Conservation (phyloP, 2,888 invertebrate genomes). For the Lamproptera curius region DNA sequence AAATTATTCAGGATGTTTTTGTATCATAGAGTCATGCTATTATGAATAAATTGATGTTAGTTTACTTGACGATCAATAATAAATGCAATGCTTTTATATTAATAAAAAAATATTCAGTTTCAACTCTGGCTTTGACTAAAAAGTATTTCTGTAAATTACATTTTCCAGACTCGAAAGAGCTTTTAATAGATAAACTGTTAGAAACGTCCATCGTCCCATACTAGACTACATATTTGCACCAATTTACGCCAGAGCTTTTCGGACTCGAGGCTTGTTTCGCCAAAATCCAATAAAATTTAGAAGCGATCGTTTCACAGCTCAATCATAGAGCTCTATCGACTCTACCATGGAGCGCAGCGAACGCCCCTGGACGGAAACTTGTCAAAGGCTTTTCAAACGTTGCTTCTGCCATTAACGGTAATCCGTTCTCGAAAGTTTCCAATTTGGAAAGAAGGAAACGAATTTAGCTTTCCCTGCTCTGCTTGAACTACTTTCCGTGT, state of each 20-base stretch:
- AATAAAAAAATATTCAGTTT: neutral
- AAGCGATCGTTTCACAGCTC: neutral
- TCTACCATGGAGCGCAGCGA: neutral
- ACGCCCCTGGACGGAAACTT: neutral
- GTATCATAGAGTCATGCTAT: too few relatives aligned
- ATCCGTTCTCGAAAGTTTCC: neutral
- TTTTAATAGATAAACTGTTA: neutral
- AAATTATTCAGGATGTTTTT: neutral
- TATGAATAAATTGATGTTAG: too few relatives aligned
- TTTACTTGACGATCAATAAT: too few relatives aligned
- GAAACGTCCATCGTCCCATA: neutral
- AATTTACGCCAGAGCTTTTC: neutral
- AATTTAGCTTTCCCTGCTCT: neutral
- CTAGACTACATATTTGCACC: neutral
- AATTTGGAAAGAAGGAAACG: neutral
- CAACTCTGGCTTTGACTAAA: neutral
- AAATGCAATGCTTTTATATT: too few relatives aligned
- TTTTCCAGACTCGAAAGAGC: neutral
- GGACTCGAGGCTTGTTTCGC: too few relatives aligned
- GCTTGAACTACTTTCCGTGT: too few relatives aligned
- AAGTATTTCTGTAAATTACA: neutral
- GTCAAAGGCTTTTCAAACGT: neutral
- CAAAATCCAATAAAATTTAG: neutral
- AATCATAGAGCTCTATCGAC: neutral
- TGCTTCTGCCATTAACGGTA: neutral